Percentiles rank a stretch among this genome's conserved stretches.
Conservation (phyloP, 2,888 invertebrate genomes). For the Ichneumoninae sp. region DNA sequence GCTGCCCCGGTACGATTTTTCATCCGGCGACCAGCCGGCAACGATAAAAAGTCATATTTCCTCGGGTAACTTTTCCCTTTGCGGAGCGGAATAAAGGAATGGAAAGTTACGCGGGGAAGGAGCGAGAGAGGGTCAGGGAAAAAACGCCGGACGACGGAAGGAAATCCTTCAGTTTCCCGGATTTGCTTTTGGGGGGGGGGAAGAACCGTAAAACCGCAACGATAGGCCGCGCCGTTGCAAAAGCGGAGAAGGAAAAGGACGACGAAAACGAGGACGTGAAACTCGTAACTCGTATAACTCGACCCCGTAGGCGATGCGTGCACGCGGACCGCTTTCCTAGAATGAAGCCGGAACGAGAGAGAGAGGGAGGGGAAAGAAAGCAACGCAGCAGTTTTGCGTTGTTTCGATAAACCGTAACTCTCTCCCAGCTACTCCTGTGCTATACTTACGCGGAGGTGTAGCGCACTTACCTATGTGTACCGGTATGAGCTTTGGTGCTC, state of each 20-base stretch:
- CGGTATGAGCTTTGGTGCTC: conserved; percentile 33
- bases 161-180: conserved; percentile 34
- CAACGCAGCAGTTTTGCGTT: conserved; percentile 31
- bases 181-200: background rate
- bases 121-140: background rate
- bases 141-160: background rate
- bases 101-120: background rate
- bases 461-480: conserved; percentile 1
- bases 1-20: background rate
- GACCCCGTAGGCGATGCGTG: conserved; percentile 30
- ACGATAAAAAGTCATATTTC: conserved; percentile 52
- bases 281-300: conserved; percentile 52
- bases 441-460: conserved; percentile 17
- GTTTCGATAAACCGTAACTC: conserved; percentile 50
- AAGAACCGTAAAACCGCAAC: conserved; percentile 25
- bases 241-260: conserved; percentile 3
- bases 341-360: background rate
- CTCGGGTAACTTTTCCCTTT: conserved; percentile 18
- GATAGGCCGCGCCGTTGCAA: background rate
- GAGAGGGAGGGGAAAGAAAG: background rate
- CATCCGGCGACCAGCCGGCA: background rate
- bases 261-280: conserved; percentile 34
- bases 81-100: background rate
- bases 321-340: conserved; percentile 13
- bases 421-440: conserved; percentile 7